Evolutionary conservation across 2,113 vertebrate species (phyloP).

Genomic region (Chaetodon auriga): DNA sequence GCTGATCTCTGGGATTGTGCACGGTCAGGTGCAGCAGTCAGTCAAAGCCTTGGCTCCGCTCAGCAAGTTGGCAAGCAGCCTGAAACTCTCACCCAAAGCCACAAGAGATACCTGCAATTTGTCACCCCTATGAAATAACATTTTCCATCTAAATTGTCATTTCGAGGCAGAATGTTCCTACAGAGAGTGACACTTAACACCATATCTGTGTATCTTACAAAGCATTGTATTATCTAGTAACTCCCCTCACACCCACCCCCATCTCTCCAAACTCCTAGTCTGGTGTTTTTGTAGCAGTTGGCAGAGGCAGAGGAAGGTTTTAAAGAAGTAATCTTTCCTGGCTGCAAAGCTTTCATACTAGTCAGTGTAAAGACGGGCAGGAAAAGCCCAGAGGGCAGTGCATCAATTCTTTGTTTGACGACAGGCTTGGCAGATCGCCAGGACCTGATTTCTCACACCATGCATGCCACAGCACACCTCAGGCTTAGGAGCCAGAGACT

Average conservation of each 20-base stretch:
- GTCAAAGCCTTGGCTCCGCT: slow-evolving; percentile 66
- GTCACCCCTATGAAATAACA: slow-evolving; percentile 83
- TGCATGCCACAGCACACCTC: slow-evolving; percentile 84
- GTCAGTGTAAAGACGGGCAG: slow-evolving; percentile 73
- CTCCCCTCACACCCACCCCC: not conserved
- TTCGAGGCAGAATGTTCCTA: slow-evolving; percentile 53
- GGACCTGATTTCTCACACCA: slow-evolving; percentile 82
- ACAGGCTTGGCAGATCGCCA: slow-evolving; percentile 83
- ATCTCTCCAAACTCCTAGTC: slow-evolving; percentile 29
- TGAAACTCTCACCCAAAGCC: slow-evolving; percentile 72
- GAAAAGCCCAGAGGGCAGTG: slow-evolving; percentile 84
- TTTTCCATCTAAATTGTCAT: slow-evolving; percentile 68
- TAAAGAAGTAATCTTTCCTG: slow-evolving; percentile 88
- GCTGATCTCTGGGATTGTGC: slow-evolving; percentile 62
- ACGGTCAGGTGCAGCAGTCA: slow-evolving; percentile 80
- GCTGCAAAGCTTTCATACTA: slow-evolving; percentile 84
- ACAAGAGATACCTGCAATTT: slow-evolving; percentile 85
- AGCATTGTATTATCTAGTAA: slow-evolving; percentile 52
- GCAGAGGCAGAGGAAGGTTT: slow-evolving; percentile 85
- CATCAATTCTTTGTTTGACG: slow-evolving; percentile 87
- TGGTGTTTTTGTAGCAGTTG: slow-evolving; percentile 85
- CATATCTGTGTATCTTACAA: slow-evolving; percentile 50
- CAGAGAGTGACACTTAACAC: slow-evolving; percentile 52
- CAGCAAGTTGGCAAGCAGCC: slow-evolving; percentile 63
- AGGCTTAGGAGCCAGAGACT: slow-evolving; percentile 67